These are phyloP conservation scores for Anas acuta DNA, from an alignment of 2,797 vertebrate genomes.

Conservation along the genomic window DNA sequence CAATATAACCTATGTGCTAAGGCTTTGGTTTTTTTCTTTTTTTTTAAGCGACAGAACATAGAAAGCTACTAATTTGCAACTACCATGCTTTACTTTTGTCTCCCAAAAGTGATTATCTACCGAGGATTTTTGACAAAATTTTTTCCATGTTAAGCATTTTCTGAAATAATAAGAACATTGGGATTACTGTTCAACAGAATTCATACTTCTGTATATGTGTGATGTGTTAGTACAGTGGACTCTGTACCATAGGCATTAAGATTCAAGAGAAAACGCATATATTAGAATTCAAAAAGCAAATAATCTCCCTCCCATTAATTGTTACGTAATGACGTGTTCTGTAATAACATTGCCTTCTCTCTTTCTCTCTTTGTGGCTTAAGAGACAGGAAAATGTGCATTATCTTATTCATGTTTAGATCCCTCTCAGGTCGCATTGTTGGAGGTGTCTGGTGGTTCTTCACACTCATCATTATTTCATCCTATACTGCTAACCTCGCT, in stretches of 20 bases:
- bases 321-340: neutral
- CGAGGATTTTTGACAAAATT: neutral
- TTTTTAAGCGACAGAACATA: neutral
- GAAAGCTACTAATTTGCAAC: neutral
- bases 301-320: neutral
- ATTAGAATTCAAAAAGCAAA: neutral
- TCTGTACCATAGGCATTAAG: neutral
- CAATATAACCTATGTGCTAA: neutral
- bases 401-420: constrained; percentile 85
- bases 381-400: constrained; percentile 71
- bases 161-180: neutral
- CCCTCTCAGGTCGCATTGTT: constrained; percentile 96
- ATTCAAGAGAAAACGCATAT: neutral
- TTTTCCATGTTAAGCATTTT: neutral
- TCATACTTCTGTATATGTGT: neutral
- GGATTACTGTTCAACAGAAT: neutral
- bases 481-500: constrained; percentile 97
- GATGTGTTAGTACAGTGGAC: neutral
- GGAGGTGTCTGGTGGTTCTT: constrained; percentile 99
- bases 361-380: neutral
- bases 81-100: neutral
- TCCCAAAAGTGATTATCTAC: neutral
- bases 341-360: neutral
- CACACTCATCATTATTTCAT: constrained; percentile 99
- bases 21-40: neutral